Evolutionary conservation across 1,140 invertebrate genomes (phyloP).

Genomic region (Conus betulinus): DNA sequence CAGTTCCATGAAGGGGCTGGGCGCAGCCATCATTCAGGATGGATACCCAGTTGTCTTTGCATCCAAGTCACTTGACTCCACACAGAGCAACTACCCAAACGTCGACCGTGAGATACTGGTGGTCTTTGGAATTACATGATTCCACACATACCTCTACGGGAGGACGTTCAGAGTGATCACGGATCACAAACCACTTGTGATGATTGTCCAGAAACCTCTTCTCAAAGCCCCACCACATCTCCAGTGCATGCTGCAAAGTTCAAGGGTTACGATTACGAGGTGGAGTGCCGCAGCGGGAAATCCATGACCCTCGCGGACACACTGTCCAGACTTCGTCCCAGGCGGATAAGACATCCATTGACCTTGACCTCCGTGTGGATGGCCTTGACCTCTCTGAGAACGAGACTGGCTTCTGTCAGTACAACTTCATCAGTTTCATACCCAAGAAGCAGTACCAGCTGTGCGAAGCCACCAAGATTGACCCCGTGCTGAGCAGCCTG

Average conservation of each 20-base stretch:
- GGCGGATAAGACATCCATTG: neutral
- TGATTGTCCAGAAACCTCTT: constrained; percentile 74
- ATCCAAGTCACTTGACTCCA: constrained; percentile 72
- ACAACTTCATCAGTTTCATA: too few relatives aligned
- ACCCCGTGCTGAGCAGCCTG: constrained; percentile 12
- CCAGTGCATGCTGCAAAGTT: constrained; percentile 75
- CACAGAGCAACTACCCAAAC: constrained; percentile 74
- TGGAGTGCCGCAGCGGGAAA: constrained; percentile 57
- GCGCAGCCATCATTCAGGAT: constrained; percentile 75
- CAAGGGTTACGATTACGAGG: constrained; percentile 69
- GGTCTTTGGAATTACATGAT: constrained; percentile 73
- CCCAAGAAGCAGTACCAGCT: too few relatives aligned
- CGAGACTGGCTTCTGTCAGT: neutral
- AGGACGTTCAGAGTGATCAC: constrained; percentile 45
- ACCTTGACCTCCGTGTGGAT: neutral
- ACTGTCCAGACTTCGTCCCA: constrained; percentile 23
- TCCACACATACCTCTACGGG: too few relatives aligned
- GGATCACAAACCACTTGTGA: constrained; percentile 70
- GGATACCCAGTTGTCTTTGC: constrained; percentile 74
- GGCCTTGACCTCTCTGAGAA: neutral
- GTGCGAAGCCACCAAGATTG: neutral
- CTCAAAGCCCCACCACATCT: constrained; percentile 71
- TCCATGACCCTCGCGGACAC: neutral
- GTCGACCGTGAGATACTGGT: constrained; percentile 77
- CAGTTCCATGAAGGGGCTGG: constrained; percentile 67